A percentile compares a stretch with the other conserved stretches of the same genome.
Evolutionary conservation across 2,888 invertebrate genomes (phyloP).

Genomic region (Glyphotaelius pellucidus): DNA sequence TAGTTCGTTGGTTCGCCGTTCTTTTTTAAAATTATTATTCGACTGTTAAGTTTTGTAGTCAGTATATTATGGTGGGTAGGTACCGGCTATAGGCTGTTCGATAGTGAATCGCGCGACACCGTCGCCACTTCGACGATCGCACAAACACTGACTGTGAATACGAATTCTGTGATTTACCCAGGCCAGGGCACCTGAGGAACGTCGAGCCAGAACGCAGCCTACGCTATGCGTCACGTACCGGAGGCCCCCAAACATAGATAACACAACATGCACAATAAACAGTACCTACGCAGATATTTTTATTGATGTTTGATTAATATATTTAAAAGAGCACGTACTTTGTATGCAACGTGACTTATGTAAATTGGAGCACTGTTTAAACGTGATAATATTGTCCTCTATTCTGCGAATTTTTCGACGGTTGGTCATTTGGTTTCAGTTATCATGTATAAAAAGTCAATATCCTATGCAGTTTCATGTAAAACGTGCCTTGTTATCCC

Average conservation of each 20-base stretch:
- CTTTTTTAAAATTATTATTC: constrained; percentile 36
- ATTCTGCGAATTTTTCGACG: neutral
- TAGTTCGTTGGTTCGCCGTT: constrained; percentile 37
- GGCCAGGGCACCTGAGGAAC: constrained; percentile 33
- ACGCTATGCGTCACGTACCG: constrained; percentile 8
- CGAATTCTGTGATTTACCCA: constrained; percentile 38
- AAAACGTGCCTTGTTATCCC: neutral
- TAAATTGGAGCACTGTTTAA: neutral
- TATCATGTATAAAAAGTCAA: neutral
- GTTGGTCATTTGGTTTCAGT: neutral
- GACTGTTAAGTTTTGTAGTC: constrained; percentile 4
- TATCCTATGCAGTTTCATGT: neutral
- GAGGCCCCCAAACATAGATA: neutral
- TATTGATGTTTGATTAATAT: neutral
- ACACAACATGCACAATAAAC: neutral
- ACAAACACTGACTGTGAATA: constrained; percentile 45
- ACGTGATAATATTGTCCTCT: neutral
- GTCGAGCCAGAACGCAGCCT: neutral
- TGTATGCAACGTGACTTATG: neutral
- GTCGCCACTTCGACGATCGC: constrained; percentile 48
- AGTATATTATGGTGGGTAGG: constrained; percentile 14
- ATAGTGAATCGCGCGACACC: constrained; percentile 35
- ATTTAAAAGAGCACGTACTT: neutral
- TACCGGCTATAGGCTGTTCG: constrained; percentile 46
- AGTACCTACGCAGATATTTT: neutral